Base-by-base conservation (phyloP, 2,113 vertebrate species). In the Ptilonorhynchus violaceus region DNA sequence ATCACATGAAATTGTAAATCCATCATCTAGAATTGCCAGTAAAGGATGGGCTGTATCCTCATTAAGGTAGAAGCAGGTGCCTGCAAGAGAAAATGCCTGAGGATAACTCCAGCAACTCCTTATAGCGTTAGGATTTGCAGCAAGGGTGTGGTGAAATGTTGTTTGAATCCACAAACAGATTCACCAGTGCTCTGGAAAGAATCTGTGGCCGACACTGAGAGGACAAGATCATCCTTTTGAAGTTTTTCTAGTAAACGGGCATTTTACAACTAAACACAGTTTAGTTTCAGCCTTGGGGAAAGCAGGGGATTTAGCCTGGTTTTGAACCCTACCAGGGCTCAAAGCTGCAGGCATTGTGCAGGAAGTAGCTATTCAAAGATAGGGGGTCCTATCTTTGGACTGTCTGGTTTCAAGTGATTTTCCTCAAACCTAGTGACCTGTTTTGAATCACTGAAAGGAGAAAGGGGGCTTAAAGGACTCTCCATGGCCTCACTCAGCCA, bases 11-110 rank as follows among this genome's bases (percentile, higher is more conserved):
- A 99, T 98, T 9, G 98, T 99, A 90, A 99, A 98, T 80, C 99
- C 98, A 7, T 99, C 99, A 56, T 99, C 98, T 30, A 99, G 98
- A 87, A 99, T 94, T 4, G 98, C 98, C 88, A 99, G 98, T 68
- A 98, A 98, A 10, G 99, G 99, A 42, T 99, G 99, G 37, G 99
- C 98, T 2, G 98, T 99, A 69, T 99, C 98, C 97, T 98, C 98
- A 24, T 99, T 96, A 69, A 99, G 98, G 82, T 97, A 97, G 88
- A 99, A 99, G 85, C 95, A 98, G 12, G 99, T 99, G 33, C 99
- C 99, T 99, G 96, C 13, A 63, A 94, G 62, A 97, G 46, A 93
- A 46, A 88, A 84, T 52, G 66, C 39, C 28, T 63, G 66, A 96
- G 74, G 68, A n/a, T 81, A 76, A 89, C 50, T 46, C 11, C 46